Conservation (phyloP, 2,888 invertebrate genomes). For the Sabatieria punctata region DNA sequence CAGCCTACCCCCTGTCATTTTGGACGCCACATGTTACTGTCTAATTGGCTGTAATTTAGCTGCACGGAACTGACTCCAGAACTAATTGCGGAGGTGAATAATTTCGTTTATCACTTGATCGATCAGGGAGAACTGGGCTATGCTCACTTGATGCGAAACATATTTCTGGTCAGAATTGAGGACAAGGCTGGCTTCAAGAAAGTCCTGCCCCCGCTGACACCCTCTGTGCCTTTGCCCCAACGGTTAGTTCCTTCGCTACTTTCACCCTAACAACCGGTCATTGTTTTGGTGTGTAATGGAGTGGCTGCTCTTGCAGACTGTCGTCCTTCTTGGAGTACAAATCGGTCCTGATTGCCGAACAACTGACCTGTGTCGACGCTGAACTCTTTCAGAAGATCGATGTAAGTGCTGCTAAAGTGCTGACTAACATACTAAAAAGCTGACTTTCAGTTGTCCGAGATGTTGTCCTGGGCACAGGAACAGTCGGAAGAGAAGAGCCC, state of each 20-base stretch:
- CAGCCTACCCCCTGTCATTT: no score
- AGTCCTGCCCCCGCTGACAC: no score
- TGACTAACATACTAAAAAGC: not conserved
- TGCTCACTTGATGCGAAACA: conserved; percentile 40
- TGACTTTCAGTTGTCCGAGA: conserved; percentile 60
- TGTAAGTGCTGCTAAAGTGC: conserved; percentile 25
- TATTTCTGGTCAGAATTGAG: conserved; percentile 17
- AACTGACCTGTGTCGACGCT: conserved; percentile 90
- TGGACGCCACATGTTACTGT: no score
- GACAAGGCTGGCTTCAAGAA: conserved; percentile 7
- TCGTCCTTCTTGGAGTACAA: conserved; percentile 62
- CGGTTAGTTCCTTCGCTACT: no score
- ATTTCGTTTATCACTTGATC: conserved; percentile 80
- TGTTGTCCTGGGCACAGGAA: conserved; percentile 88
- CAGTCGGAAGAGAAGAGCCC: conserved; percentile 93
- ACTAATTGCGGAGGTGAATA: conserved; percentile 45
- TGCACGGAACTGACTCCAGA: not conserved
- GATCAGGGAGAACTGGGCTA: conserved; percentile 75
- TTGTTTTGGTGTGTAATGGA: no score
- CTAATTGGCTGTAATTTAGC: no score
- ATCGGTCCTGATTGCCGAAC: conserved; percentile 83
- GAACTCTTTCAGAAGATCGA: conserved; percentile 88
- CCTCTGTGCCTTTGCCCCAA: no score
- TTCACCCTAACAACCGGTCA: no score
- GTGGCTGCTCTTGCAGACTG: conserved; percentile 17